Evolutionary conservation across 2,888 invertebrate species (phyloP).

Genomic region (Acrocyrtus sp.): DNA sequence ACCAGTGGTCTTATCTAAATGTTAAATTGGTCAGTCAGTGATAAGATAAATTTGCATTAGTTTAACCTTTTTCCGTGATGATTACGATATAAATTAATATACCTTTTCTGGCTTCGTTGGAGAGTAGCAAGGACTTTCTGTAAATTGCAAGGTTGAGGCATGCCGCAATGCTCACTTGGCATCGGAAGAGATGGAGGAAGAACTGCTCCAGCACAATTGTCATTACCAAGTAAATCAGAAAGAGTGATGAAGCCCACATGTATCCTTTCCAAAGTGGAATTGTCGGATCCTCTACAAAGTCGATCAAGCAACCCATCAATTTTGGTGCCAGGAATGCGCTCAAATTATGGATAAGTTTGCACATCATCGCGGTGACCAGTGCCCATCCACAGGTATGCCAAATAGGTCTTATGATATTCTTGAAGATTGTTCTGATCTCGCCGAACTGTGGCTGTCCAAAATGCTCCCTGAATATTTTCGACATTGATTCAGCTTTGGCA

Average conservation of each 20-base stretch:
- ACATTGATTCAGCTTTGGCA: not conserved
- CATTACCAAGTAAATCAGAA: not conserved
- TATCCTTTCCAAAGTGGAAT: slow-evolving; percentile 33
- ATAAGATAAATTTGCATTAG: no score
- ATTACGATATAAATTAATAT: not conserved
- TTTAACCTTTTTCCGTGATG: no score
- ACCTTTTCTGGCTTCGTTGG: slow-evolving; percentile 44
- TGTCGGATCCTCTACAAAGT: slow-evolving; percentile 23
- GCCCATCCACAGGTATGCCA: slow-evolving; percentile 68
- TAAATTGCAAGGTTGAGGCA: slow-evolving; percentile 68
- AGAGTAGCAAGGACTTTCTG: slow-evolving; percentile 65
- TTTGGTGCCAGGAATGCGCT: slow-evolving; percentile 69
- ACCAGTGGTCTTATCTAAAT: slow-evolving; percentile 76
- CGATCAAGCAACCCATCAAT: slow-evolving; percentile 67
- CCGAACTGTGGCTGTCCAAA: slow-evolving; percentile 11
- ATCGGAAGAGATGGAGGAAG: slow-evolving; percentile 68
- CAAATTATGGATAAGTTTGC: slow-evolving; percentile 67
- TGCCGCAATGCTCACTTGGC: slow-evolving; percentile 69
- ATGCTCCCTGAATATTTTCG: slow-evolving; percentile 9
- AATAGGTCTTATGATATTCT: slow-evolving; percentile 66
- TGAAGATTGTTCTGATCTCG: slow-evolving; percentile 5
- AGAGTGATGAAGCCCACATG: slow-evolving; percentile 64
- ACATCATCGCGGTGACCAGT: slow-evolving; percentile 67
- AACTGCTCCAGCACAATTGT: slow-evolving; percentile 67
- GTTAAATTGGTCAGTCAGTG: no score